Evolutionary conservation across 2,888 invertebrate genomes (phyloP).

Genomic region (Aphrophora alni): DNA sequence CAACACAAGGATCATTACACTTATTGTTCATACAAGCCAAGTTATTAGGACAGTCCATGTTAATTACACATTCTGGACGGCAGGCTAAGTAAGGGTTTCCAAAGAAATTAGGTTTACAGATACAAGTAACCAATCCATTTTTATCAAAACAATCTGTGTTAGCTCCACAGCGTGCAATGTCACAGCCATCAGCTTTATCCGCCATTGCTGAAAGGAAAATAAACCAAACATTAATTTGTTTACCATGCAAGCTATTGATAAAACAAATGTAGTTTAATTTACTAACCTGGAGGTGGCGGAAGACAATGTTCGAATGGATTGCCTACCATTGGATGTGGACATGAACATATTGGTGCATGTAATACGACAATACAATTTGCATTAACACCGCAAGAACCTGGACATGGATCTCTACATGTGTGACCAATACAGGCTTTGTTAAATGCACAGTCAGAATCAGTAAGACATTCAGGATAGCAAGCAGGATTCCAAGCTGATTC

Average conservation of each 20-base stretch:
- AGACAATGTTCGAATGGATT: slow-evolving; percentile 81
- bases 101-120: slow-evolving; percentile 75
- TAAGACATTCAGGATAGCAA: slow-evolving; percentile 83
- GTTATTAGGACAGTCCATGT: slow-evolving; percentile 75
- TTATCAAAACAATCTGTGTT: slow-evolving; percentile 74
- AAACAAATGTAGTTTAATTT: background rate
- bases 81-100: slow-evolving; percentile 83
- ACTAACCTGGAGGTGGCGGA: slow-evolving; percentile 62
- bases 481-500: slow-evolving; percentile 72
- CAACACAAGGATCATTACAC: slow-evolving; percentile 78
- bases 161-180: slow-evolving; percentile 67
- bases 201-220: slow-evolving; percentile 57
- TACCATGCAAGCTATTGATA: too few species aligned
- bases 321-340: slow-evolving; percentile 70
- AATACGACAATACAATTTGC: slow-evolving; percentile 73
- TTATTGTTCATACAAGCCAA: slow-evolving; percentile 78
- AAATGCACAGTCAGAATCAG: slow-evolving; percentile 80
- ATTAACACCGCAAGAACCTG: slow-evolving; percentile 78
- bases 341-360: slow-evolving; percentile 76
- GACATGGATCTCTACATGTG: slow-evolving; percentile 78
- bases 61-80: slow-evolving; percentile 81
- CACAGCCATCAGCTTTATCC: slow-evolving; percentile 59
- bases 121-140: slow-evolving; percentile 71
- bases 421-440: slow-evolving; percentile 77
- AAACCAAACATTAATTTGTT: slow-evolving; percentile 20